These are phyloP conservation scores for Patella ulyssiponensis DNA, from an alignment of 2,888 invertebrate genomes.

Conservation along the genomic window DNA sequence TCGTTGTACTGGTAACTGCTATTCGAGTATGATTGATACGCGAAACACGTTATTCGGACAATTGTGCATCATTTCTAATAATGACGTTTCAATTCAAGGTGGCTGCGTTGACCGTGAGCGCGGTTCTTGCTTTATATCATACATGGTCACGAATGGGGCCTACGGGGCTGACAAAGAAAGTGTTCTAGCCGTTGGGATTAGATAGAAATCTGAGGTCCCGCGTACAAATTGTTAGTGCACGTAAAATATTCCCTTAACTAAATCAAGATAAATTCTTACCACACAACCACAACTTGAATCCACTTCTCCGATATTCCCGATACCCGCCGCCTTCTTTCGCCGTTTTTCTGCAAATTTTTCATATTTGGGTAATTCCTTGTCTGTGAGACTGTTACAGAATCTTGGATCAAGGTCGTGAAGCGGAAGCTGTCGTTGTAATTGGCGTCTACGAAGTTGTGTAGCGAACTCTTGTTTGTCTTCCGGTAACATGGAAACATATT, in stretches of 20 bases:
- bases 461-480: slow-evolving; percentile 64
- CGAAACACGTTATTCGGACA: too few species aligned
- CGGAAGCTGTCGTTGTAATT: slow-evolving; percentile 59
- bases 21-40: too few species aligned
- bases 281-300: slow-evolving; percentile 37
- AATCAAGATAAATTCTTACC: slow-evolving; percentile 35
- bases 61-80: too few species aligned
- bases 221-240: too few species aligned
- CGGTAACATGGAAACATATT: slow-evolving; percentile 61
- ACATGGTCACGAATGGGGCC: too few species aligned
- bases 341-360: slow-evolving; percentile 59
- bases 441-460: slow-evolving; percentile 56
- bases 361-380: slow-evolving; percentile 56
- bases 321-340: slow-evolving; percentile 56
- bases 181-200: too few species aligned
- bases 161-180: too few species aligned
- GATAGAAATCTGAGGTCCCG: too few species aligned
- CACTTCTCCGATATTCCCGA: slow-evolving; percentile 57
- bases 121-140: too few species aligned
- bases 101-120: too few species aligned
- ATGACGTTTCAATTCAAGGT: too few species aligned
- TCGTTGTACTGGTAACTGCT: too few species aligned
- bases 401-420: slow-evolving; percentile 61
- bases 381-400: slow-evolving; percentile 57
- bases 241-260: background rate